Base-by-base conservation (phyloP, 37 sponge, comb jelly and placozoan genomes). In the Hexactinellida sp. region DNA sequence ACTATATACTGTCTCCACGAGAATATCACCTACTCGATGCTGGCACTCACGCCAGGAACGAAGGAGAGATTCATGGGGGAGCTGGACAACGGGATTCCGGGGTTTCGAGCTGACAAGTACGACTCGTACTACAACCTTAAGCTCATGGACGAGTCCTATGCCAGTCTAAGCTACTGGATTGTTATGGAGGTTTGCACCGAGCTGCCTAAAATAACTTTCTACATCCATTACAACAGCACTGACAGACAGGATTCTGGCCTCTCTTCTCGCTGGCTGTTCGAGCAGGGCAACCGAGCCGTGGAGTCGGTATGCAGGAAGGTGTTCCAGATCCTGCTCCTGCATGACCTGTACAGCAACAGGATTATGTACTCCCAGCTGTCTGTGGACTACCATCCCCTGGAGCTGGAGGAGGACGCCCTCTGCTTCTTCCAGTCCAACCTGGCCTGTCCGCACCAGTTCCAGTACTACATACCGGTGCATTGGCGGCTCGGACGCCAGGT, bases 21-120 rank as follows among this genome's bases (percentile, higher is more conserved):
- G 76, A 63, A 63, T 23, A 63, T 63, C 76, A 63, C 76, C 32
- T 63, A 63, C 76, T 63, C 76, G 5, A 63, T 63, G 76, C 76
- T 63, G 13, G 76, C 76, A 10, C 76, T 63, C 76, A 63, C 76
- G 21, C 34, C 76, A 10, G 76, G 28, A 7, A 63, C 25, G 5
- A 63, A 63, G 34, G 76, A 63, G 76, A 10, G 76, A 28, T 63
- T 63, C 76, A 63, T 63, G 76, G 30, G 76, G 13, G 76, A 63
- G 76, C 76, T 63, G 76, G 76, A 63, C 34, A 25, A n/a, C 25
- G 76, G 13, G 25, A 63, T 63, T n/a, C 76, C 76, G 5, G 76
- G 76, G 5, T 25, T 63, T n/a, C 76, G 76, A 32, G 3, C 76
- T n/a, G 76, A 63, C 13, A 63, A n/a, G 34, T 63, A 25, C 76